Evolutionary conservation across 2,797 vertebrate species (phyloP), one percentile per base, ranked within the genome.

Genomic region (Amblyopsis hoosieri): DNA sequence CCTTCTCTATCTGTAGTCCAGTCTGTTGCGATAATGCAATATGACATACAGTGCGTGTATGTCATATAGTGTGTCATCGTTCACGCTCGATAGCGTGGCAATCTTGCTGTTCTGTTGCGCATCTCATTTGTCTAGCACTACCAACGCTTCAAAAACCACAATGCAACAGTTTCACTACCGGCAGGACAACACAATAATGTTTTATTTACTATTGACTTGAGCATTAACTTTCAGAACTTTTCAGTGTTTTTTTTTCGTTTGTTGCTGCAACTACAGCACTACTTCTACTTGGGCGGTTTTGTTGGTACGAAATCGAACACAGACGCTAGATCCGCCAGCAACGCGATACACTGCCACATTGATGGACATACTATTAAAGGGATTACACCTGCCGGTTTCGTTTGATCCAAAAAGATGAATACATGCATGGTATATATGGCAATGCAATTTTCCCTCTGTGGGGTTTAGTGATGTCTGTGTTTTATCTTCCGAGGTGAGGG

Each of bases 11-110:
- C 74, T 45, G 23, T 29, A 47, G 82, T 67, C 75, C 80, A 54
- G 78, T 78, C 79, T 76, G 77, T 63, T 83, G 84, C 33, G 72
- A 88, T 90, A 83, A 90, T 84, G 61, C 55, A 66, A 81, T 78
- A 54, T 84, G 89, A 89, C 86, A 89, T 57, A 13, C 71, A 62
- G 75, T 76, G 23, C 23, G 23, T 23, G 85, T 78, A 74, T 51
- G 69, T 63, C 76, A 57, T 76, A 82, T 88, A 69, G 80, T 69
- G 79, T 88, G 85, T 88, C 89, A 90, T 88, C 81, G 69, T 75
- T 85, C 80, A 87, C 69, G 74, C 85, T 78, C 53, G 50, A 71
- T 70, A 63, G 80, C 66, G 9, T 77, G 76, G 69, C 67, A 14
- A 64, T 69, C 72, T 67, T 72, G 81, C 79, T 76, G 79, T 80